These are phyloP conservation scores for Acanthis flammea DNA, from an alignment of 2,797 vertebrate genomes.

Conservation along the genomic window DNA sequence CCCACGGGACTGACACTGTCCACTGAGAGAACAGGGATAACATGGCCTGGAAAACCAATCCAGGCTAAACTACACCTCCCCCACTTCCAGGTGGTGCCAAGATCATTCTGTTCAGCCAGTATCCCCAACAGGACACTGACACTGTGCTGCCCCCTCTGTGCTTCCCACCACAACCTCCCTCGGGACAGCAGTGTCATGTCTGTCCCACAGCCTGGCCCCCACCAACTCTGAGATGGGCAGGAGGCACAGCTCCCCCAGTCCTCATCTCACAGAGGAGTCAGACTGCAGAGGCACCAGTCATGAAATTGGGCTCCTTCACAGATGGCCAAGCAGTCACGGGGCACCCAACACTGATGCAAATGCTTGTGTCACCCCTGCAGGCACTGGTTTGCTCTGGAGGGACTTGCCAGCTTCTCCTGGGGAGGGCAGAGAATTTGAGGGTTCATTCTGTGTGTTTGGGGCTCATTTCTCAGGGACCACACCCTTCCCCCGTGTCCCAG, in stretches of 20 bases:
- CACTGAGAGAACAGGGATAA: neutral
- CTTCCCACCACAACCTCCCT: neutral
- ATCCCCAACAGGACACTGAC: accelerated
- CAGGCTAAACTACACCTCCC: neutral
- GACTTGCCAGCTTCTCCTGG: neutral
- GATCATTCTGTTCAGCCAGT: neutral
- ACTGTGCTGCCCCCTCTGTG: neutral
- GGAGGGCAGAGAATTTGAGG: neutral
- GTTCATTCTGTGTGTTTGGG: neutral
- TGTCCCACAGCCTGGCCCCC: neutral
- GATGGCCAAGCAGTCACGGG: neutral
- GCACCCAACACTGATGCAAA: accelerated
- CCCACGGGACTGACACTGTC: accelerated
- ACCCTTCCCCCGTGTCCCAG: accelerated
- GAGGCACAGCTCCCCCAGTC: accelerated
- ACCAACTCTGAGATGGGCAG: neutral
- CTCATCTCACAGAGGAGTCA: neutral
- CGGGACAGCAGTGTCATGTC: neutral
- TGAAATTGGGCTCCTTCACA: neutral
- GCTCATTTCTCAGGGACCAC: neutral
- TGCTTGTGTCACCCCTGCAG: accelerated
- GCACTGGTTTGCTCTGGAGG: accelerated
- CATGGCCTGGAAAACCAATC: neutral
- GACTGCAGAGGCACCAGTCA: neutral
- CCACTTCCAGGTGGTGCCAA: neutral